phyloP scores from a whole-genome alignment of 2,113 vertebrate species.

The Patagioenas fasciata region DNA sequence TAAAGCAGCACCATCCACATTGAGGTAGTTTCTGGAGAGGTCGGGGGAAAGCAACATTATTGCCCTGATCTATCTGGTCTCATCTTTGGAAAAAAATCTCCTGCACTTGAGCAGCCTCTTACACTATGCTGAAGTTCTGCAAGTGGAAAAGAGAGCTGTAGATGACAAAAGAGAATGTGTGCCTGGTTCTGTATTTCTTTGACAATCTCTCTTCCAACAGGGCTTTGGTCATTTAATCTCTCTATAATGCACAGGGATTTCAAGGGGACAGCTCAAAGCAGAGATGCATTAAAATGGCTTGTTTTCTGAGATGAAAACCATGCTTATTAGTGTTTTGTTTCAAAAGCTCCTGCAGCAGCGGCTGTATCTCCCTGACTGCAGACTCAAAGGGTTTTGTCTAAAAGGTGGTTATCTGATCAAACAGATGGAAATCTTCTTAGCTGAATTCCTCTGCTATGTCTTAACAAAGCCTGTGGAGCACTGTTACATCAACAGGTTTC shows the following conservation, averaged over 20 bases:
- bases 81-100: not conserved
- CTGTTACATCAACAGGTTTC: not conserved
- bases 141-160: not conserved
- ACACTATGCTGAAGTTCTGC: not conserved
- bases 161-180: not conserved
- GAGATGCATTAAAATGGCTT: not conserved
- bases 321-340: constrained; percentile 19
- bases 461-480: not conserved
- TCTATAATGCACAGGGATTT: not conserved
- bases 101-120: not conserved
- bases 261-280: constrained; percentile 39
- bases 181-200: not conserved
- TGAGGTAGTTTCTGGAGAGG: not conserved
- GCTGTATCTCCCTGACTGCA: not conserved
- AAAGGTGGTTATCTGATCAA: not conserved
- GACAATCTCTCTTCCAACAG: not conserved
- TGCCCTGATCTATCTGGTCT: not conserved
- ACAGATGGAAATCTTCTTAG: not conserved
- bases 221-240: constrained; percentile 29
- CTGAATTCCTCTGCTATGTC: not conserved
- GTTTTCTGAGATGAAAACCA: not conserved
- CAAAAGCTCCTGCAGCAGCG: not conserved
- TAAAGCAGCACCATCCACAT: not conserved
- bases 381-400: not conserved
- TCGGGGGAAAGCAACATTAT: not conserved